These are phyloP conservation scores for Conus betulinus DNA, from an alignment of 1,140 invertebrate genomes.

Conservation along the genomic window DNA sequence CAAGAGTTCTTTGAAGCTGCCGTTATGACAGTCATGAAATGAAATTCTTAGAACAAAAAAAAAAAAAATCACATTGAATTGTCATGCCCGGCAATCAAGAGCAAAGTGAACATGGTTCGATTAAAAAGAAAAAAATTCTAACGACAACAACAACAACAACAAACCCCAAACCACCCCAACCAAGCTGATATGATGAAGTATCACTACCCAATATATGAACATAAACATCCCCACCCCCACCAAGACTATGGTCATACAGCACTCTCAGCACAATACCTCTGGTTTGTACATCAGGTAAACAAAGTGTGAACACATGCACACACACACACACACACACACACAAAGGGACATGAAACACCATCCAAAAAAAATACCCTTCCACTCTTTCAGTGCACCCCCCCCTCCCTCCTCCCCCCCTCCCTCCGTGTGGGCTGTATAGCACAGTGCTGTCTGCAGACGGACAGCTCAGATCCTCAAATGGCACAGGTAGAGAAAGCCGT, in stretches of 20 bases:
- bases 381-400: no score
- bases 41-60: no score
- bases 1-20: no score
- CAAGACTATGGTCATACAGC: background rate
- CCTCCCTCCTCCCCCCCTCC: no score
- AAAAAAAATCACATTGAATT: background rate
- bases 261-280: background rate
- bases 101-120: no score
- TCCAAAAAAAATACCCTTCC: background rate
- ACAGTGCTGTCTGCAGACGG: no score
- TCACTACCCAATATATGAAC: constrained; percentile 13
- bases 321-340: background rate
- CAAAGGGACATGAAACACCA: background rate
- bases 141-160: background rate
- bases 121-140: background rate
- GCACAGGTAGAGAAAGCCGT: background rate
- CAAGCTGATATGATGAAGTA: constrained; percentile 13
- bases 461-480: background rate
- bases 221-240: background rate
- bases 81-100: background rate
- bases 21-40: no score
- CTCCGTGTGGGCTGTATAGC: no score
- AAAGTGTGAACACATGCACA: background rate
- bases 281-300: background rate
- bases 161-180: no score